Base-by-base conservation (phyloP, 2,888 invertebrate species). In the Ellobium chinense region DNA sequence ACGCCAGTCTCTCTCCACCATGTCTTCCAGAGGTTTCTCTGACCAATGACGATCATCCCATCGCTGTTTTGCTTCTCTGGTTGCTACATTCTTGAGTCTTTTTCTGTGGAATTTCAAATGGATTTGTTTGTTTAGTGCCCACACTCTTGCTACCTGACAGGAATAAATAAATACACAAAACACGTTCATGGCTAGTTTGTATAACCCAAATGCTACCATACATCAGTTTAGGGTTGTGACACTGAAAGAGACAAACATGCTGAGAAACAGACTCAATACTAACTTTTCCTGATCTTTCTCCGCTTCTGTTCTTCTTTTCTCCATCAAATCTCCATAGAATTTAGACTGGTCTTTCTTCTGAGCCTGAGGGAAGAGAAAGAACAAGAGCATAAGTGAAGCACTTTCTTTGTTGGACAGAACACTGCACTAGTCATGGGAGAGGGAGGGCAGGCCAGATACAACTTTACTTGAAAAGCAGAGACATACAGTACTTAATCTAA, bases 1-100 rank as follows among this genome's bases (percentile, higher is more conserved):
- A 93, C 99, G 95, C 99, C 99, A 99, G 94, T 99, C 99, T 89
- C 99, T 95, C 93, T 99, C 99, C 0, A 97, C 97, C 99, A 99
- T 99, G 93, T 99, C 98, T 74, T 96, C 95, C 0, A 96, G 94
- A 14, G 96, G 96, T 92, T 99, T 99, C 90, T 99, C 98, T 37
- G 83, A 80, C 99, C 99, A 99, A 93, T 99, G 99, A 5, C 99
- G 95, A 92, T 99, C 99, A 93, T 99, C 99, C 97, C 98, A 99
- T 90, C 97, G 96, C 91, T 98, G 98, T 93, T 99, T 99, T 86
- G 99, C 99, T 94, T 99, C 99, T 93, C 97, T 97, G 90, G 96
- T 96, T 88, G 97, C 96, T 0, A 98, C 96, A 92, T 98, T 98
- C 91, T 97, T 98, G 81, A 98, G 94, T 36, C 98, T 95, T 84